Evolutionary conservation across 2,113 vertebrate species (phyloP), one percentile per base, ranked within the genome.

Genomic region (Sakesphorus luctuosus): DNA sequence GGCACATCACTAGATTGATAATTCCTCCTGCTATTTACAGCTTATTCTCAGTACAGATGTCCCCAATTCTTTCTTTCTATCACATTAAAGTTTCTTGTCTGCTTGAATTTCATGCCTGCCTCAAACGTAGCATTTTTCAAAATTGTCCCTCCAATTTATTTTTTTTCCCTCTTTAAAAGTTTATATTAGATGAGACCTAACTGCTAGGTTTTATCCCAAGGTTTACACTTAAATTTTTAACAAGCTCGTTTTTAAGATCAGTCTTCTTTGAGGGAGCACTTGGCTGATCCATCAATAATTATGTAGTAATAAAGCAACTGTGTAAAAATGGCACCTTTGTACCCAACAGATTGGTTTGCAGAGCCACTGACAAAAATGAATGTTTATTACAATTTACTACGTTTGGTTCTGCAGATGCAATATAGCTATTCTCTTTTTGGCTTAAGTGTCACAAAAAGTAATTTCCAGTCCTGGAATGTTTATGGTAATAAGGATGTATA

Each of bases 1-100:
- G 94, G 84, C 96, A 96, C 96, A 96, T 96, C 87, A 88, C 92
- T 96, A 78, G 95, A 91, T 80, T 94, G 95, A 95, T 97, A 96
- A 96, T 96, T 97, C 94, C 74, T 97, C 96, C 74, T 80, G 52
- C 89, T 94, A 47, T 84, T 93, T 97, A 79, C 36, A 93, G 74
- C 49, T 95, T 96, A 96, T 81, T 96, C 90, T 91, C 52, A 15
- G 67, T 96, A 94, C 97, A 97, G 96, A 94, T 97, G 97, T 96
- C 96, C 93, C 80, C 83, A 91, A 49, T 96, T 95, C 87, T 84
- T 95, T 94, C 86, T 91, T 97, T 93, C 90, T 88, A 63, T 92
- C 90, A 91, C 82, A 90, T 96, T 92, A 87, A 96, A 96, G 82
- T 93, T 96, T 87, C 93, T 92, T 95, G 94, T 90, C 94, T 96